phyloP scores from a whole-genome alignment of 2,888 invertebrate species.

The Brachypalpus laphriformis region DNA sequence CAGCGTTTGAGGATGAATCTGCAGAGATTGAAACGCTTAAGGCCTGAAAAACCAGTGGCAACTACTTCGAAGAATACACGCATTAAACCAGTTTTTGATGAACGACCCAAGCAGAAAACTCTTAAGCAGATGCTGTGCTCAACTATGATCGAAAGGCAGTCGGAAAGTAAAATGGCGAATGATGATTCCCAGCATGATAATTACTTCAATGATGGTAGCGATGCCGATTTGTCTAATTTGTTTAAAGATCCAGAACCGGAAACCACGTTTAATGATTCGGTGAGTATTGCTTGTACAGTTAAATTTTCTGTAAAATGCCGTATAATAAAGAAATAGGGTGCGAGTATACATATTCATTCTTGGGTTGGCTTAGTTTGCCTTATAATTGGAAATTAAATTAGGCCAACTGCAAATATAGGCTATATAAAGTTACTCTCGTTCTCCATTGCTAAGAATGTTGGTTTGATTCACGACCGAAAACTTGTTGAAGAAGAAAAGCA shows the following conservation, averaged over 20 bases:
- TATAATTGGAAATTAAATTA: no score
- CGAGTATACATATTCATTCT: no score
- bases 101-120: constrained; percentile 74
- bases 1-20: constrained; percentile 76
- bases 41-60: constrained; percentile 72
- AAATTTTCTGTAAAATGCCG: no score
- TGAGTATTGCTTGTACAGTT: no score
- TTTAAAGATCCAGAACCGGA: constrained; percentile 79
- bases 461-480: no score
- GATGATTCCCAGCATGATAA: constrained; percentile 14
- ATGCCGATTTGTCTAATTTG: constrained; percentile 72
- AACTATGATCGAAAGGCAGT: constrained; percentile 77
- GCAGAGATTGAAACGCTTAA: constrained; percentile 75
- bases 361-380: no score
- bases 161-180: constrained; percentile 9
- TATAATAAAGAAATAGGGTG: no score
- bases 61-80: constrained; percentile 20
- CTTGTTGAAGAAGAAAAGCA: no score
- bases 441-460: no score
- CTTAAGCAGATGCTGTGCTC: constrained; percentile 80
- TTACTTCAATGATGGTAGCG: constrained; percentile 10
- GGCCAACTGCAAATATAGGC: no score
- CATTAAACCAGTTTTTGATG: constrained; percentile 74
- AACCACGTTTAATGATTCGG: constrained; percentile 78
- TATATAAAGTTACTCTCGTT: no score